phyloP scores from a whole-genome alignment of 2,113 vertebrate genomes.

The Sialia sialis region DNA sequence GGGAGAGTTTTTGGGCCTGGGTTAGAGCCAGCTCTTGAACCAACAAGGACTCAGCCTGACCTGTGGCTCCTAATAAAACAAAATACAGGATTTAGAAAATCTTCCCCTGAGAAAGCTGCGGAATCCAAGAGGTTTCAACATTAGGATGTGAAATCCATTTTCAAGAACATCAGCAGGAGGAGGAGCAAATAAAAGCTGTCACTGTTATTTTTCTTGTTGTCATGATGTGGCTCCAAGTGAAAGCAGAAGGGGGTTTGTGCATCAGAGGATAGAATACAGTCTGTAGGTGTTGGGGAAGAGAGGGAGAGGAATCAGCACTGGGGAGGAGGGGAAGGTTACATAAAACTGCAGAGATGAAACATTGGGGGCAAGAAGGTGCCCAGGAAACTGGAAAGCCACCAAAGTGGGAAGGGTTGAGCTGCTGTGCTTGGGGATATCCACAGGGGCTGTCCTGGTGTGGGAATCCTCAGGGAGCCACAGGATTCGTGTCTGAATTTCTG shows the following conservation, averaged over 20 bases:
- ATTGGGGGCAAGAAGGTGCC: not conserved
- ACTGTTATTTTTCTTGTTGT: slow-evolving; percentile 27
- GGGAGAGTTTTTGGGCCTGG: not conserved
- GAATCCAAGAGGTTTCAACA: not conserved
- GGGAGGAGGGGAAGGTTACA: slow-evolving; percentile 6
- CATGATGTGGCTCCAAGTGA: not conserved
- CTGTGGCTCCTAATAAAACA: not conserved
- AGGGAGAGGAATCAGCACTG: not conserved
- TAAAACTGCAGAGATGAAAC: not conserved
- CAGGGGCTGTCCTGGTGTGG: not conserved
- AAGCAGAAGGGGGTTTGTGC: slow-evolving; percentile 3
- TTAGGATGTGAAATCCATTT: not conserved
- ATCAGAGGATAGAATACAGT: slow-evolving; percentile 22
- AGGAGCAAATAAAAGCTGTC: slow-evolving; percentile 24
- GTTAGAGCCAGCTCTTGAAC: not conserved
- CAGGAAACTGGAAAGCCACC: not conserved
- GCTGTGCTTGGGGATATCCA: not conserved
- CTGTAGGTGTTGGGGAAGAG: slow-evolving; percentile 30
- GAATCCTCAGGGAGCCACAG: not conserved
- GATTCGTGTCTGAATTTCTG: accelerated
- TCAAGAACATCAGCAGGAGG: not conserved
- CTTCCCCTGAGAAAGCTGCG: accelerated
- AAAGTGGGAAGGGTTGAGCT: not conserved
- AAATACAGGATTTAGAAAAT: not conserved
- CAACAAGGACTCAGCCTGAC: not conserved